These are phyloP conservation scores for Caenorhabditis briggsae DNA, from an alignment of 1,140 invertebrate species.

Conservation along the genomic window DNA sequence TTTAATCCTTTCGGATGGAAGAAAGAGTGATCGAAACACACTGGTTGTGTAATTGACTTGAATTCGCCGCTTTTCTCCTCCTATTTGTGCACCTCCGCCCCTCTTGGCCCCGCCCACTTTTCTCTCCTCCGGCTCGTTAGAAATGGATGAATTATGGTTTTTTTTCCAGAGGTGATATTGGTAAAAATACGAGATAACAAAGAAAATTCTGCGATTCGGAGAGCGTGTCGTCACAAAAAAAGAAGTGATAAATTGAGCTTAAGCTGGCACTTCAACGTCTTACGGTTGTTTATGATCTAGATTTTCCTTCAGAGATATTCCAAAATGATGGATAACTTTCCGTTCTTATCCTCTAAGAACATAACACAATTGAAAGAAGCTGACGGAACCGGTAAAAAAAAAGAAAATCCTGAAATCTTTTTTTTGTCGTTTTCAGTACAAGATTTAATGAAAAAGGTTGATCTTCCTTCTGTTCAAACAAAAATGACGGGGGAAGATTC, in stretches of 20 bases:
- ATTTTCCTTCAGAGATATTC: too few relatives aligned
- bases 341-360: too few relatives aligned
- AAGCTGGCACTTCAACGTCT: too few relatives aligned
- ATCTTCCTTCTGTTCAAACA: not conserved
- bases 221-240: too few relatives aligned
- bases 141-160: not conserved
- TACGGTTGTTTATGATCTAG: too few relatives aligned
- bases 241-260: too few relatives aligned
- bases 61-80: not conserved
- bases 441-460: not conserved
- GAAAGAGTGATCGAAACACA: conserved; percentile 43
- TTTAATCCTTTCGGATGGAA: not conserved
- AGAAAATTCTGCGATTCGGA: too few relatives aligned
- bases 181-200: not conserved
- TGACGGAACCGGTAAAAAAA: too few relatives aligned
- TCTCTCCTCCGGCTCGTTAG: not conserved
- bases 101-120: conserved; percentile 12
- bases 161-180: not conserved
- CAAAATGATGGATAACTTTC: too few relatives aligned
- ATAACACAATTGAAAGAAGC: too few relatives aligned
- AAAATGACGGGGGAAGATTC: not conserved
- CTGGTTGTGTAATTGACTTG: conserved; percentile 33
- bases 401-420: not conserved
- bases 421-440: not conserved
- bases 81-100: not conserved